These are phyloP conservation scores for Anaspis maculata DNA, from an alignment of 2,888 invertebrate species.

Conservation along the genomic window DNA sequence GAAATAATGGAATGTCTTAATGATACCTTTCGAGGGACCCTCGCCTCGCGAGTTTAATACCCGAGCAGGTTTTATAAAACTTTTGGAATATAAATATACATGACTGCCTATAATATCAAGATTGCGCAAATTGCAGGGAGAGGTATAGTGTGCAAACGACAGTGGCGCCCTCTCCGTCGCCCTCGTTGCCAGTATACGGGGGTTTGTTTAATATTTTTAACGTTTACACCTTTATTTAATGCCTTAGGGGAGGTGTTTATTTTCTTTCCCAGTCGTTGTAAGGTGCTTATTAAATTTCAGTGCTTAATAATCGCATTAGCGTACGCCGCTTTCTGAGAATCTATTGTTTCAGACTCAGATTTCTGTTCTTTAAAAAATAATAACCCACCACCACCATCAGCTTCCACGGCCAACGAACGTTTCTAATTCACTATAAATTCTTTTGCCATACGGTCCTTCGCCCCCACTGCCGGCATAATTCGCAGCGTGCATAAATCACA, in stretches of 20 bases:
- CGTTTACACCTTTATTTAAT: constrained; percentile 41
- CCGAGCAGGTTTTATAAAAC: constrained; percentile 36
- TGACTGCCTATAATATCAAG: constrained; percentile 38
- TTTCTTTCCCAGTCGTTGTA: constrained; percentile 30
- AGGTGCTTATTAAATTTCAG: constrained; percentile 40
- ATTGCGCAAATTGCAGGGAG: constrained; percentile 37
- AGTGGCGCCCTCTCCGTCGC: constrained; percentile 12
- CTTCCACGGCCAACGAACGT: neutral
- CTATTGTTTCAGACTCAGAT: constrained; percentile 26
- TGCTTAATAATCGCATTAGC: constrained; percentile 36
- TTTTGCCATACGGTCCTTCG: neutral
- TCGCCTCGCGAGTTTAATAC: constrained; percentile 33
- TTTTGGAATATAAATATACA: constrained; percentile 40
- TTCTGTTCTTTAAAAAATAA: constrained; percentile 20
- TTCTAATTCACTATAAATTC: neutral
- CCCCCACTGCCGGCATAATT: no score
- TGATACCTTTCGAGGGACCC: constrained; percentile 32
- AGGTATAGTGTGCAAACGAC: constrained; percentile 32
- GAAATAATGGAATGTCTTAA: constrained; percentile 43
- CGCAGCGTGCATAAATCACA: neutral
- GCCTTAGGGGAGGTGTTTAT: constrained; percentile 33
- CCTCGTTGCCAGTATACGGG: no score
- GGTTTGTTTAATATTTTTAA: constrained; percentile 33
- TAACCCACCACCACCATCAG: constrained; percentile 2
- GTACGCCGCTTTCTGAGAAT: constrained; percentile 23